Evolutionary conservation across 2,113 vertebrate species (phyloP).

Genomic region (human): GRCh38 chr21:41122001-41122500

Average conservation of each 20-base stretch:
- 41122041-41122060: accelerated
- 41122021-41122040: accelerated
- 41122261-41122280: neutral
- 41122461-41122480: no score
- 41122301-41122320: accelerated
- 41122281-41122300: accelerated
- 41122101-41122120: neutral
- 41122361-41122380: no score
- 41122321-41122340: neutral
- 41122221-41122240: neutral
- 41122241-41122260: neutral
- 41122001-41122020: neutral
- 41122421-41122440: no score
- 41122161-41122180: neutral
- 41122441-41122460: no score
- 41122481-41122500: no score
- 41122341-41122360: no score
- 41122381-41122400: no score
- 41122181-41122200: accelerated
- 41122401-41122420: no score
- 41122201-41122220: no score
- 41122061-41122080: neutral
- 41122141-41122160: accelerated
- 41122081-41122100: neutral
- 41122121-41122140: neutral